phyloP scores from a whole-genome alignment of 2,797 vertebrate genomes.

The Lemur catta region DNA sequence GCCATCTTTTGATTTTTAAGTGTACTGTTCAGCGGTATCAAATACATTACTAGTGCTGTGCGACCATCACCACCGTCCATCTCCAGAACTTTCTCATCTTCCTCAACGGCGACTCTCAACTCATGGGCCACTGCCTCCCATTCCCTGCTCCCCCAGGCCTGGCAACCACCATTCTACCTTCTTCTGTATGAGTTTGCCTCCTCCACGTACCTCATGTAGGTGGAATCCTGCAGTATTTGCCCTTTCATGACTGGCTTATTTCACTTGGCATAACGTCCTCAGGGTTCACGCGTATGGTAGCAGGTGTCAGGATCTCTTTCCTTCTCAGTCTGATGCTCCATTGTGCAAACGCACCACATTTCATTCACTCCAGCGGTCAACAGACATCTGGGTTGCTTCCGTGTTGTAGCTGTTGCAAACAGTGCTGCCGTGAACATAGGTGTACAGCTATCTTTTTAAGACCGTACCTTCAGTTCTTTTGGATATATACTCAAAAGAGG shows the following conservation, averaged over 20 bases:
- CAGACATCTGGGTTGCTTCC: neutral
- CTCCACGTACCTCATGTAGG: neutral
- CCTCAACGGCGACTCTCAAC: neutral
- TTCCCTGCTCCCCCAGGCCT: neutral
- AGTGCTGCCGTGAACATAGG: neutral
- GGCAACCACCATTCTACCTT: neutral
- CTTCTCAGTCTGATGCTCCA: neutral
- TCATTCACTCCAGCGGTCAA: neutral
- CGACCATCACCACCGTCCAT: no score
- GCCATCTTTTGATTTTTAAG: neutral
- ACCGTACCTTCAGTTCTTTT: neutral
- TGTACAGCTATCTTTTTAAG: neutral
- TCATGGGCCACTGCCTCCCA: neutral
- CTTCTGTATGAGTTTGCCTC: neutral
- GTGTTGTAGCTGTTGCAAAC: neutral
- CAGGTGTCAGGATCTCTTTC: neutral
- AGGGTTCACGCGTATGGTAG: neutral
- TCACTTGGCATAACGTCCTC: neutral
- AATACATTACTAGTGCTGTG: neutral
- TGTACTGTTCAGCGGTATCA: neutral
- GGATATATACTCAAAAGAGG: neutral
- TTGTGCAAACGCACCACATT: neutral
- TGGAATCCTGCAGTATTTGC: neutral
- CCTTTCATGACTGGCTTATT: neutral
- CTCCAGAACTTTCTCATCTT: neutral